phyloP scores from a whole-genome alignment of 2,113 vertebrate species.

The Oreotrochilus melanogaster region DNA sequence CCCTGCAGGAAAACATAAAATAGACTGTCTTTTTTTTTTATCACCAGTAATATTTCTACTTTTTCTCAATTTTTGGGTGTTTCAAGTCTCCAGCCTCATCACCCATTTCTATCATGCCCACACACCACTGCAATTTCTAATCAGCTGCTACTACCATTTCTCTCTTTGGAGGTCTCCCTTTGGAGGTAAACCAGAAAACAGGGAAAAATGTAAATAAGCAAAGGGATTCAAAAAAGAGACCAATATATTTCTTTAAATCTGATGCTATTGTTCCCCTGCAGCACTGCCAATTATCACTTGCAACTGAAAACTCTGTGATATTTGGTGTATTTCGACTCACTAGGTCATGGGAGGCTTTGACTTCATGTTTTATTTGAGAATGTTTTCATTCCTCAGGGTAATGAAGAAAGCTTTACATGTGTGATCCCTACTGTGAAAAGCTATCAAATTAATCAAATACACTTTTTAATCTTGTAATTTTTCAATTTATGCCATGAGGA shows the following conservation, averaged over 20 bases:
- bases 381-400: neutral
- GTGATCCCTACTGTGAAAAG: neutral
- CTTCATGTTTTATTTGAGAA: neutral
- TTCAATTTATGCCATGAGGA: neutral
- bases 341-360: neutral
- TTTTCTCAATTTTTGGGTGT: neutral
- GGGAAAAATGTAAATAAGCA: neutral
- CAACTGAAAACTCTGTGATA: neutral
- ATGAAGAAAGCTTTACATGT: neutral
- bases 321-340: neutral
- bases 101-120: neutral
- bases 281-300: neutral
- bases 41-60: neutral
- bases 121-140: neutral
- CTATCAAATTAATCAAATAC: neutral
- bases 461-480: neutral
- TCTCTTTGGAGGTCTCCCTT: neutral
- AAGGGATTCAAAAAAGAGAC: neutral
- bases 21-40: neutral
- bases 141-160: neutral
- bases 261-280: neutral
- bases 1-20: neutral
- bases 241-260: neutral
- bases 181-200: too few species aligned
- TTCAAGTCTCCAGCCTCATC: neutral